These are phyloP conservation scores for Apodemus sylvaticus DNA, from an alignment of 2,113 vertebrate genomes.

Conservation along the genomic window DNA sequence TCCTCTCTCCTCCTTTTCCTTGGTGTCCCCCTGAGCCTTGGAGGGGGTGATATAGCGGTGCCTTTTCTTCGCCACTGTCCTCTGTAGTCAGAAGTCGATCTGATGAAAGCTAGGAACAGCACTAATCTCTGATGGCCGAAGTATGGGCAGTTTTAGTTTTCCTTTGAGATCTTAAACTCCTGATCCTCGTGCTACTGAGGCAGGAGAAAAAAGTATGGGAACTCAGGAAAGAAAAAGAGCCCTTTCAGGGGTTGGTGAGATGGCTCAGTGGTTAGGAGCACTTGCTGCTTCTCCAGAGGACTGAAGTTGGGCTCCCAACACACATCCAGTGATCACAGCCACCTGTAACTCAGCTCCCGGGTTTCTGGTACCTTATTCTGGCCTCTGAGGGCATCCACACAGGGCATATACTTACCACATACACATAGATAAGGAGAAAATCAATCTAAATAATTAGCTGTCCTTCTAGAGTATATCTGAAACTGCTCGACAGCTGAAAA, in stretches of 20 bases:
- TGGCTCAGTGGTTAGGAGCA: not conserved
- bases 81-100: not conserved
- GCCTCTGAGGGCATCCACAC: not conserved
- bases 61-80: not conserved
- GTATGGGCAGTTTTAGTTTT: not conserved
- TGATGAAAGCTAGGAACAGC: not conserved
- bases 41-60: not conserved
- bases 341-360: not conserved
- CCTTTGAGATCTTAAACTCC: not conserved
- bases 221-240: not conserved
- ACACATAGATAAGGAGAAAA: not conserved
- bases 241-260: not conserved
- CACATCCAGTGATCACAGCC: not conserved
- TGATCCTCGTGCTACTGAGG: not conserved
- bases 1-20: not conserved
- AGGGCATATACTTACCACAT: not conserved
- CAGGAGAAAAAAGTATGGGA: not conserved
- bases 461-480: not conserved
- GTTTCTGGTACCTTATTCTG: not conserved
- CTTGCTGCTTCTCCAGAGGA: not conserved
- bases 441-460: not conserved
- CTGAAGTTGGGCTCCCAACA: not conserved
- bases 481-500: not conserved
- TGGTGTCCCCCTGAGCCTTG: not conserved
- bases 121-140: not conserved